Base-by-base conservation (phyloP, 2,113 vertebrate genomes). In the Brachypteracias leptosomus region DNA sequence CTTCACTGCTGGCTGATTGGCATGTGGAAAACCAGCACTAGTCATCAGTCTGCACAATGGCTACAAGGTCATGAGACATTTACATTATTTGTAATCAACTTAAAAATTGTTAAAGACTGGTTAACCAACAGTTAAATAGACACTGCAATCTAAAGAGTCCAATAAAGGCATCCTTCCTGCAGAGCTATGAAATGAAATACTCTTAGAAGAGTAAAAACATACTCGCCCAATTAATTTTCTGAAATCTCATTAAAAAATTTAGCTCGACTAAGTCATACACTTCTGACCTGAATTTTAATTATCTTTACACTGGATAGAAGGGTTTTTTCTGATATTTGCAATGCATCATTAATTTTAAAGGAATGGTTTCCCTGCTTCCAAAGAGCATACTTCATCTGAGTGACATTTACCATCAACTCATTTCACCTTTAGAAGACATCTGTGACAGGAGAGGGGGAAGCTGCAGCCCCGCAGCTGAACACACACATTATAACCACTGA, bases 231-330 rank as follows among this genome's bases (percentile, higher is more conserved):
- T 98, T 98, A 98, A 97, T 98, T 98, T 97, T 97, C 96, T 98
- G 98, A 98, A 98, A 98, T 98, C 97, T 98, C 97, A 98, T 98
- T 98, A 98, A 97, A 98, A 98, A 97, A 98, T 98, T 98, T 98
- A 97, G 95, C 95, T 95, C 87, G 97, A 98, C 98, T 97, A 98
- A 98, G 96, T 97, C 97, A 98, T 92, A 94, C 95, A 97, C 96
- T 98, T 98, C 97, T 98, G 98, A 98, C 98, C 96, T 97, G 98
- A 98, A 98, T 98, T 98, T 97, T 98, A 98, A 98, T 98, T 97
- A 97, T 96, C 97, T 97, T 97, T 96, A 96, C 0, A 74, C 97
- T 97, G 97, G 72, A 96, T 97, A 84, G 96, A 95, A 42, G 95
- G 67, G 13, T 74, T 95, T 93, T 88, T 96, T 40, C 95, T 95